Percentiles rank a stretch among this genome's conserved stretches.
These are phyloP conservation scores for Clanis bilineata DNA, from an alignment of 2,888 invertebrate genomes.

Conservation along the genomic window DNA sequence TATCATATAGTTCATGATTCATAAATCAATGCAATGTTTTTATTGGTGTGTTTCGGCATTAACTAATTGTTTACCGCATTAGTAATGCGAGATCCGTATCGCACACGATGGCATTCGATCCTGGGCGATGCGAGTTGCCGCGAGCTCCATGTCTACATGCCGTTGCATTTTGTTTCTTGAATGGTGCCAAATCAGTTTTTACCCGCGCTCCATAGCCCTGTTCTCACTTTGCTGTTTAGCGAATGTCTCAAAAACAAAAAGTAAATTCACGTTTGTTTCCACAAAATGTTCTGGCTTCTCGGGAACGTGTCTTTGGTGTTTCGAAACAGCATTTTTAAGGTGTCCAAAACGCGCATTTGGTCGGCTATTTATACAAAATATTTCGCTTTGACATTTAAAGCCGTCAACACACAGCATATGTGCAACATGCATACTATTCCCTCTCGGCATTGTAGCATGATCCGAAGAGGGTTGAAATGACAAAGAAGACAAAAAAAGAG, in stretches of 20 bases:
- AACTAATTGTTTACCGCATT: slow-evolving; percentile 54
- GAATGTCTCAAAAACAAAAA: slow-evolving; percentile 63
- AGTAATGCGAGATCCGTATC: slow-evolving; percentile 51
- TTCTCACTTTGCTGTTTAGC: slow-evolving; percentile 68
- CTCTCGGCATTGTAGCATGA: slow-evolving; percentile 35
- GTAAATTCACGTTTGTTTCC: slow-evolving; percentile 50
- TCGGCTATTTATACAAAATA: neutral
- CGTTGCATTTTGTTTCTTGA: slow-evolving; percentile 33
- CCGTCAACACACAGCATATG: slow-evolving; percentile 19
- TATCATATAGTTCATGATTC: slow-evolving; percentile 20
- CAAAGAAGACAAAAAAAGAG: slow-evolving; percentile 74
- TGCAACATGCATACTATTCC: slow-evolving; percentile 21
- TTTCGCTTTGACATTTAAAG: slow-evolving; percentile 21
- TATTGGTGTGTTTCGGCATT: slow-evolving; percentile 43
- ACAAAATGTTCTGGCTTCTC: slow-evolving; percentile 43
- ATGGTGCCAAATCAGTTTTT: slow-evolving; percentile 57
- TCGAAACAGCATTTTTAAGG: slow-evolving; percentile 4
- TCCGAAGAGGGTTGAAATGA: slow-evolving; percentile 48
- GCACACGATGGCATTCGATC: slow-evolving; percentile 44
- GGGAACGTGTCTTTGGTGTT: slow-evolving; percentile 47
- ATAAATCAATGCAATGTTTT: slow-evolving; percentile 42
- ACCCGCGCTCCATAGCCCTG: slow-evolving; percentile 63
- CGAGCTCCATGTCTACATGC: slow-evolving; percentile 25
- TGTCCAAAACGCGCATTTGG: neutral
- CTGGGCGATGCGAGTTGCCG: slow-evolving; percentile 25